Conservation (phyloP, 2,113 vertebrate species). For the Hemibates koningsi region DNA sequence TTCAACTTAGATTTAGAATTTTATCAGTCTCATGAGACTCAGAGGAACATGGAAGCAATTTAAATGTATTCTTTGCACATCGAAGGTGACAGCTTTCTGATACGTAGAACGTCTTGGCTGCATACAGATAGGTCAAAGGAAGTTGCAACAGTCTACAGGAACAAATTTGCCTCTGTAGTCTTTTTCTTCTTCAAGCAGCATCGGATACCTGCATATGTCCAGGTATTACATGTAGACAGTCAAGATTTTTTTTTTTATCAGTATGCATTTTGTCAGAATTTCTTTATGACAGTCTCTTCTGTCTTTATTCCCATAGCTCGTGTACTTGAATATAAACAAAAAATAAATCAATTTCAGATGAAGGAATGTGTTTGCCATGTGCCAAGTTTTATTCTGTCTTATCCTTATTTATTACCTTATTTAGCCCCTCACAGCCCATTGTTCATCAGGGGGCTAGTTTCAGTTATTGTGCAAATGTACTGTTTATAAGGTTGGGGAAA, state of each 20-base stretch:
- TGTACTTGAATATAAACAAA: not conserved
- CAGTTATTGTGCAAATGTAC: not conserved
- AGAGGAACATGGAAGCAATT: not conserved
- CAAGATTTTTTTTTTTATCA: not conserved
- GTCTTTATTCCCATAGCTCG: not conserved
- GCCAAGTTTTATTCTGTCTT: not conserved
- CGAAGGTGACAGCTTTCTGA: not conserved
- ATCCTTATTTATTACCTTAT: not conserved
- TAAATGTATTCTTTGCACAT: not conserved
- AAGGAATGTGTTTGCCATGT: not conserved
- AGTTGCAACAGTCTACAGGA: not conserved
- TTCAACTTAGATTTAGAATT: not conserved
- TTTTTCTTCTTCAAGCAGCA: not conserved
- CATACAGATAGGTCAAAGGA: not conserved
- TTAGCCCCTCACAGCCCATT: not conserved
- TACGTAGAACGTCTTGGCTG: not conserved
- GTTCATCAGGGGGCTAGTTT: not conserved
- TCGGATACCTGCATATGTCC: not conserved
- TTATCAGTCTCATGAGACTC: not conserved
- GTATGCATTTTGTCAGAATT: not conserved
- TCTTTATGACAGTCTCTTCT: not conserved
- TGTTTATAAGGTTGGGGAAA: not conserved
- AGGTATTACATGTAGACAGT: not conserved
- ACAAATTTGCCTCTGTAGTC: not conserved
- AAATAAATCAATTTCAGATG: conserved; percentile 10